Evolutionary conservation across 2,888 invertebrate genomes (phyloP).

Genomic region (Cephus nigrinus): DNA sequence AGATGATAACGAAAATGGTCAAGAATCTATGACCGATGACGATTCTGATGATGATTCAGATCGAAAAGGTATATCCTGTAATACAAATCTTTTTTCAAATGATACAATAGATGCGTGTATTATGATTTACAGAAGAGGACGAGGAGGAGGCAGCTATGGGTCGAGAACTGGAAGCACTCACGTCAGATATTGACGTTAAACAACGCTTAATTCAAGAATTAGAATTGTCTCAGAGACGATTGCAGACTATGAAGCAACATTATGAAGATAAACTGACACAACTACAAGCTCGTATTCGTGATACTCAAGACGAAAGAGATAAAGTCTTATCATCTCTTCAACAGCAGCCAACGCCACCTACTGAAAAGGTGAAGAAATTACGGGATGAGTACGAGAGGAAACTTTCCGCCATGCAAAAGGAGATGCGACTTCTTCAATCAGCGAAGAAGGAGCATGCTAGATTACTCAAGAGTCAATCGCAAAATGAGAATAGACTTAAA

Average conservation of each 20-base stretch:
- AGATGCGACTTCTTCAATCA: constrained; percentile 84
- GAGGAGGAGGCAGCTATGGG: constrained; percentile 73
- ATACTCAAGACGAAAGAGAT: constrained; percentile 91
- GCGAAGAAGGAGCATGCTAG: constrained; percentile 91
- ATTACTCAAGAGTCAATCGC: constrained; percentile 82
- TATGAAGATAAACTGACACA: constrained; percentile 93
- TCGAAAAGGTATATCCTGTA: constrained; percentile 71
- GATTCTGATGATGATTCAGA: constrained; percentile 71
- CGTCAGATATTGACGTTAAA: constrained; percentile 94
- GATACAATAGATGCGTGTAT: background rate
- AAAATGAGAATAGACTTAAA: constrained; percentile 80
- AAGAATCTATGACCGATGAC: constrained; percentile 72
- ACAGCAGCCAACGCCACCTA: constrained; percentile 70
- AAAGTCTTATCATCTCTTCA: constrained; percentile 78
- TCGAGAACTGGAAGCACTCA: constrained; percentile 88
- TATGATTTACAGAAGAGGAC: constrained; percentile 57
- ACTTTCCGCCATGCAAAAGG: constrained; percentile 84
- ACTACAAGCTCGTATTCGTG: constrained; percentile 84
- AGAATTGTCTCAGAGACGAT: constrained; percentile 86
- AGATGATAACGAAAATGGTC: constrained; percentile 70
- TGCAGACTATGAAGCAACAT: constrained; percentile 87
- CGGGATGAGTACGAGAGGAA: constrained; percentile 92
- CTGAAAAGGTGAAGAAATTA: constrained; percentile 80
- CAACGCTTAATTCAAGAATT: constrained; percentile 94
- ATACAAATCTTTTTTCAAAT: background rate